Evolutionary conservation across 37 sponge, comb jelly and placozoan genomes (phyloP), one percentile per base, ranked within the genome.

Genomic region (Bolinopsis microptera): DNA sequence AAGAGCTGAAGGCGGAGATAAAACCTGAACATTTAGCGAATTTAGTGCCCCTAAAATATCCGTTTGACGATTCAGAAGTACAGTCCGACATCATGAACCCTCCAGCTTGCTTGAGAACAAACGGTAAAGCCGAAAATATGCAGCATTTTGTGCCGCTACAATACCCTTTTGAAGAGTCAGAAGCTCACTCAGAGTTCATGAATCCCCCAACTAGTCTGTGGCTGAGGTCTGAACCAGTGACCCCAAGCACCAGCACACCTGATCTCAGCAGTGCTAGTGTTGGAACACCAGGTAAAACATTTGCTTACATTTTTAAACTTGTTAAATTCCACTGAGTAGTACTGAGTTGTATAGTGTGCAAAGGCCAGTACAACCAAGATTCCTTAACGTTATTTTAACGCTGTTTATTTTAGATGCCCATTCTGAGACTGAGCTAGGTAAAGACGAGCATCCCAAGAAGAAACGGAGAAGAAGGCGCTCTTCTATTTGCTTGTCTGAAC

Each of bases 361-460:
- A n/a, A n/a, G n/a, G n/a, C n/a, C n/a, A n/a, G n/a, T n/a, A n/a
- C n/a, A n/a, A n/a, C n/a, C n/a, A n/a, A n/a, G n/a, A n/a, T n/a
- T n/a, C n/a, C n/a, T n/a, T n/a, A n/a, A n/a, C n/a, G n/a, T n/a
- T n/a, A n/a, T n/a, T n/a, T n/a, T n/a, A n/a, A n/a, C n/a, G n/a
- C n/a, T n/a, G n/a, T n/a, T n/a, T 23, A 72, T 40, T 2, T 39
- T 27, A 86, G 90, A 86, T 86, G 32, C 39, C 61, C 36, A 38
- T 40, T 86, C 90, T 40, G 90, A 86, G 26, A 86, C 32, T 0
- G 90, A 86, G 61, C 90, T 86, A 5, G 82, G 32, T 34, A 80
- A 80, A 34, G 90, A 86, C 23, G 90, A 86, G 2, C 61, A 39
- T 25, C 61, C 8, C 48, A 86, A 86, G 61, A 86, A 86, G 61